phyloP scores from a whole-genome alignment of 2,113 vertebrate genomes.

The Semicossyphus pulcher region DNA sequence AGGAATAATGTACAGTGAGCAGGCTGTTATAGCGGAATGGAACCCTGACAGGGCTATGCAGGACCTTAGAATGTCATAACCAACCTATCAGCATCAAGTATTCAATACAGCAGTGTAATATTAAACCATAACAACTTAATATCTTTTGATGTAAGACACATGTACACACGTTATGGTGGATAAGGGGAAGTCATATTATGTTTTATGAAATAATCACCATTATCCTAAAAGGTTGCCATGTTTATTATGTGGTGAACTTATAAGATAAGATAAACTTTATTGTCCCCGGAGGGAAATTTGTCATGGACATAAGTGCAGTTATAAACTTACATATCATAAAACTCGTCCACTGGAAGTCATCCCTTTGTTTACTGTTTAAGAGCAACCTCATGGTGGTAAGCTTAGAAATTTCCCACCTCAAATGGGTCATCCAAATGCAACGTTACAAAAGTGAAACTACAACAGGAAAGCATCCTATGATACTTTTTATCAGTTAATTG shows the following conservation, averaged over 20 bases:
- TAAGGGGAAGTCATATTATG: neutral
- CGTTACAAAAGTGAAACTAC: slow-evolving; percentile 13
- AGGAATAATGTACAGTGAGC: too few species aligned
- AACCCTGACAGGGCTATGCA: too few species aligned
- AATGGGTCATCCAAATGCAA: neutral
- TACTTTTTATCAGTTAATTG: neutral
- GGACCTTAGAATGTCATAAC: too few species aligned
- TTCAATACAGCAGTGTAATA: too few species aligned
- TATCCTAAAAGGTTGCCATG: neutral
- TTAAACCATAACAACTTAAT: too few species aligned
- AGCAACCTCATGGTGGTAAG: neutral
- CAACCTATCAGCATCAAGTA: too few species aligned
- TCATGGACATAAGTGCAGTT: too few species aligned
- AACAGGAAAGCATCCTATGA: neutral
- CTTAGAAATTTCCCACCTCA: slow-evolving; percentile 37
- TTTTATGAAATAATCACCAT: neutral
- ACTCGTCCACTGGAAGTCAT: slow-evolving; percentile 15
- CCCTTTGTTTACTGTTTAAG: neutral
- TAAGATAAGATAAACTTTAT: too few species aligned
- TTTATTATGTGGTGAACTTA: too few species aligned
- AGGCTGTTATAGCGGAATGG: too few species aligned
- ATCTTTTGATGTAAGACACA: neutral
- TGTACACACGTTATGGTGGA: neutral
- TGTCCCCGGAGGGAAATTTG: too few species aligned
- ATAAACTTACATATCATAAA: neutral